A percentile compares a stretch with the other conserved stretches of the same genome.
These are phyloP conservation scores for Neuroscelio doddi DNA, from an alignment of 2,888 invertebrate species.

Conservation along the genomic window DNA sequence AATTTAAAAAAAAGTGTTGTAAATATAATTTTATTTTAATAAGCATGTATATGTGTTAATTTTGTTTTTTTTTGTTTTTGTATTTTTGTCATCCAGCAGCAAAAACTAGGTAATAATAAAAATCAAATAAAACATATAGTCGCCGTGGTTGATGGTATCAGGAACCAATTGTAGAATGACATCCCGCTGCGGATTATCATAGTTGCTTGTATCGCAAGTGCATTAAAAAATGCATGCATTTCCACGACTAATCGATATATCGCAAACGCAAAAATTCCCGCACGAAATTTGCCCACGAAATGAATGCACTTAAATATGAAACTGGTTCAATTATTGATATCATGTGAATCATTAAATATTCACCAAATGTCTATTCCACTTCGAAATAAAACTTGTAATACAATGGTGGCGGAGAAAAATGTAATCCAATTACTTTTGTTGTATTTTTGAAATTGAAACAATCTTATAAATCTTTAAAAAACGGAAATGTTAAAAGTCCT, in stretches of 20 bases:
- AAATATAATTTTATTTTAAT: too few relatives aligned
- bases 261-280: conserved; percentile 4
- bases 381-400: background rate
- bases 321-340: background rate
- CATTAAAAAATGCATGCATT: conserved; percentile 17
- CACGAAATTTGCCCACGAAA: conserved; percentile 2
- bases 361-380: background rate
- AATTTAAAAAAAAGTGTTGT: too few relatives aligned
- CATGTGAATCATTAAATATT: background rate
- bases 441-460: too few relatives aligned
- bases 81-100: too few relatives aligned
- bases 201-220: conserved; percentile 4
- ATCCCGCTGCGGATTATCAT: conserved; percentile 27
- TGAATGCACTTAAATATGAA: background rate
- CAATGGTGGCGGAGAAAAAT: background rate
- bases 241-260: conserved; percentile 2
- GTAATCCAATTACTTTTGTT: background rate
- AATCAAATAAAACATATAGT: conserved; percentile 53
- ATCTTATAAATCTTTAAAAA: too few relatives aligned
- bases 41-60: background rate
- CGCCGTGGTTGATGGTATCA: conserved; percentile 43
- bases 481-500: too few relatives aligned
- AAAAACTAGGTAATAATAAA: conserved; percentile 52
- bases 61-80: too few relatives aligned
- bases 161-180: conserved; percentile 44